These are phyloP conservation scores for human (Homo sapiens) DNA, from an alignment of 2,113 vertebrate genomes.

Conservation along the genomic window DNA sequence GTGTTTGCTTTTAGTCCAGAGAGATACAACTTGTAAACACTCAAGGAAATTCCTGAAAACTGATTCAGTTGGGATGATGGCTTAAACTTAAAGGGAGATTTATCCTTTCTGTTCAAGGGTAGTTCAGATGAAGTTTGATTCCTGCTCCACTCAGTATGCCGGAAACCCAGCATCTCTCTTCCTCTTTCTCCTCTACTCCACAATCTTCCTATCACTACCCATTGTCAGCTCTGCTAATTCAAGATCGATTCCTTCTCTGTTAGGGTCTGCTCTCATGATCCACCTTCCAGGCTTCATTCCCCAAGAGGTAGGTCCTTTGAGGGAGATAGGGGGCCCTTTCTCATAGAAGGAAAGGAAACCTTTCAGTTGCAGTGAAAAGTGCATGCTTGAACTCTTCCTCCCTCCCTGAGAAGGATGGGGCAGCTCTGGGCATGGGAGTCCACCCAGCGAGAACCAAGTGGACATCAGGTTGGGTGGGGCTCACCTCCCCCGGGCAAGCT, in stretches of 20 bases:
- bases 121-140: neutral
- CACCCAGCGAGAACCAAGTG: neutral
- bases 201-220: fast-evolving
- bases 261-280: neutral
- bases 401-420: neutral
- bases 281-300: neutral
- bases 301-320: neutral
- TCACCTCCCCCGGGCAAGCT: neutral
- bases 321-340: neutral
- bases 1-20: neutral
- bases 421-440: neutral
- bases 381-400: fast-evolving
- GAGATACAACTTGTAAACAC: neutral
- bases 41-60: neutral
- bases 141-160: fast-evolving
- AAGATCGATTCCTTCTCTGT: neutral
- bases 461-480: neutral
- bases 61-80: neutral
- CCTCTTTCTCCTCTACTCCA: fast-evolving
- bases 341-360: neutral
- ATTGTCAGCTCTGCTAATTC: neutral
- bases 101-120: neutral
- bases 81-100: neutral
- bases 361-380: neutral
- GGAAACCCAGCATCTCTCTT: neutral